A percentile compares a stretch with the other conserved stretches of the same genome.
These are phyloP conservation scores for Bellardia bayeri DNA, from an alignment of 2,888 invertebrate species.

Conservation along the genomic window DNA sequence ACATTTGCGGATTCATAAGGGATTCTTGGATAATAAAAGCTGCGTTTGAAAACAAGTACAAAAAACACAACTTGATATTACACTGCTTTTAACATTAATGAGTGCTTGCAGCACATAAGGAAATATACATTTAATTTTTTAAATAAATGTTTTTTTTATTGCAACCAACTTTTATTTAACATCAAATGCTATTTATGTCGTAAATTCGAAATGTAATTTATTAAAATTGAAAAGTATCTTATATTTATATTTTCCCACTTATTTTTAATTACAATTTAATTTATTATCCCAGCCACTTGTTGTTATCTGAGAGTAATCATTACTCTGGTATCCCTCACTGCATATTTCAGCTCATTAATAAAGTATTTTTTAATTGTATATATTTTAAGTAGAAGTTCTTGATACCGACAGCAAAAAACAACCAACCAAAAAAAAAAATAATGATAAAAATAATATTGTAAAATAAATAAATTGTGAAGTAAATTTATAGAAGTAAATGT, in stretches of 20 bases:
- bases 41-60: slow-evolving; percentile 26
- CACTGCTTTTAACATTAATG: slow-evolving; percentile 26
- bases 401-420: slow-evolving; percentile 35
- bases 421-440: neutral
- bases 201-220: neutral
- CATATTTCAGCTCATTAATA: slow-evolving; percentile 66
- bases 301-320: slow-evolving; percentile 30
- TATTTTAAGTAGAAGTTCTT: slow-evolving; percentile 60
- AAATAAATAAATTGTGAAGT: slow-evolving; percentile 49
- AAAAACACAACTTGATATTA: slow-evolving; percentile 20
- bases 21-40: slow-evolving; percentile 49
- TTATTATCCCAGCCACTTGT: slow-evolving; percentile 43
- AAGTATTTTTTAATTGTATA: slow-evolving; percentile 66
- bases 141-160: slow-evolving; percentile 14
- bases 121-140: slow-evolving; percentile 3
- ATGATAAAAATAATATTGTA: neutral
- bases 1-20: slow-evolving; percentile 58
- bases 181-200: neutral
- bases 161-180: slow-evolving; percentile 5
- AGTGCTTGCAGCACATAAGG: neutral
- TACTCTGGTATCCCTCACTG: slow-evolving; percentile 28
- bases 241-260: neutral
- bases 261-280: slow-evolving; percentile 59
- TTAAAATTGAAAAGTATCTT: slow-evolving; percentile 1
- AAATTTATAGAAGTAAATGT: slow-evolving; percentile 42